A percentile compares a stretch with the other conserved stretches of the same genome.
Evolutionary conservation across 1,140 invertebrate species (phyloP).

Genomic region (Scaptodrosophila lebanonensis): DNA sequence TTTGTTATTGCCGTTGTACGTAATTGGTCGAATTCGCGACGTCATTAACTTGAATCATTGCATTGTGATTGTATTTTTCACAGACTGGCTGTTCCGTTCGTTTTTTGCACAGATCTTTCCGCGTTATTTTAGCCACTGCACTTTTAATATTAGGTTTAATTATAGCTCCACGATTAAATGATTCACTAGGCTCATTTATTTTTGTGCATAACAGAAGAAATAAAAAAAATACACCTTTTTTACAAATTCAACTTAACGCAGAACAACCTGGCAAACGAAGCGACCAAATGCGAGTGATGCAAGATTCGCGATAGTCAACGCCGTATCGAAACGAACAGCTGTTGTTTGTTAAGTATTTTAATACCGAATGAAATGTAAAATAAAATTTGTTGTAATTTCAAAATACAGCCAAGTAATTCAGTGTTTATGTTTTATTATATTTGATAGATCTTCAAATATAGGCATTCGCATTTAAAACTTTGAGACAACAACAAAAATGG

Average conservation of each 20-base stretch:
- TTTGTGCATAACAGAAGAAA: conserved; percentile 48
- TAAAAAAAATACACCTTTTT: conserved; percentile 49
- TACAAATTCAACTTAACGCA: conserved; percentile 31
- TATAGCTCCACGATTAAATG: conserved; percentile 40
- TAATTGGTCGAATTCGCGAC: conserved; percentile 46
- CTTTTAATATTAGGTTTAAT: conserved; percentile 32
- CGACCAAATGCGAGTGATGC: conserved; percentile 32
- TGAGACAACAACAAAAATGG: too few species aligned
- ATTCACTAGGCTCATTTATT: conserved; percentile 47
- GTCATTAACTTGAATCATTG: conserved; percentile 40
- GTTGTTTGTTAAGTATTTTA: conserved; percentile 6
- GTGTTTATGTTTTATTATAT: too few species aligned
- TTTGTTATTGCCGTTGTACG: conserved; percentile 42
- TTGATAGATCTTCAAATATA: too few species aligned
- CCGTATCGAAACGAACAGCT: conserved; percentile 13
- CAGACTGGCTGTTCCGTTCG: conserved; percentile 20
- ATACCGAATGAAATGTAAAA: too few species aligned
- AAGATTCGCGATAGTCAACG: conserved; percentile 25
- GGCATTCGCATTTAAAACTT: too few species aligned
- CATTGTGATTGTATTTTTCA: conserved; percentile 31
- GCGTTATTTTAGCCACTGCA: conserved; percentile 24
- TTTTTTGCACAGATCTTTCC: conserved; percentile 20
- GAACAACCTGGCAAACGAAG: conserved; percentile 14
- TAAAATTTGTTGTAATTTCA: too few species aligned
- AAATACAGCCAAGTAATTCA: too few species aligned